Base-by-base conservation (phyloP, 2,888 invertebrate species). In the Ptychoptera contaminata region DNA sequence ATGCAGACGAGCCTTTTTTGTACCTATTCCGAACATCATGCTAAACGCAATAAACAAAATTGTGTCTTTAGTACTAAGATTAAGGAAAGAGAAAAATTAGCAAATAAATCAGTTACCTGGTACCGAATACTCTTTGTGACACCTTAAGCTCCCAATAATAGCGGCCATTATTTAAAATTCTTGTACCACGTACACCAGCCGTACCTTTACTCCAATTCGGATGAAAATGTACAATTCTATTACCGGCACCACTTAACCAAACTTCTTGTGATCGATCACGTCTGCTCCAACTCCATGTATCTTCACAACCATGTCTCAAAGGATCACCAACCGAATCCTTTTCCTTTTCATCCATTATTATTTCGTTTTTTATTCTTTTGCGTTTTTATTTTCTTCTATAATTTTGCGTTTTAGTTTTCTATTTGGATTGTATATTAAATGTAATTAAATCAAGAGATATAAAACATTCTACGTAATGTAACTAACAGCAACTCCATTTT, bases 201-300 rank as follows among this genome's bases (percentile, higher is more conserved):
- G 81, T 80, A 8, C 81, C 80, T 54, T 77, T 77, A 56, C 79
- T 79, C 80, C 81, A 81, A 56, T 79, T 77, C 8, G 81, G 81
- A 61, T 82, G 82, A 56, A 82, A 82, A 55, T 74, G 72, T 2
- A 77, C 80, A n/a, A 72, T 74, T 37, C 70, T 65, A 47, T 64
- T 63, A 43, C 69, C 63, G 32, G 64, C 60, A 4, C 74, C 76
- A 48, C 70, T 70, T 11, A 81, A 63, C 12, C 73, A 67, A n/a
- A 77, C 72, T 54, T 74, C 73, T 42, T 62, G 57, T 16, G 71
- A 71, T 14, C 68, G 66, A 50, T 76, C 71, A 11, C 68, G 62
- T 40, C 70, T 64, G 57, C 74, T 76, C 81, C 81, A 82, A 1
- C 73, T 72, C 81, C 81, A 82, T 53, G 69, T 65, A 54, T 81